Conservation (phyloP, 1,140 invertebrate genomes). For the Apis laboriosa region DNA sequence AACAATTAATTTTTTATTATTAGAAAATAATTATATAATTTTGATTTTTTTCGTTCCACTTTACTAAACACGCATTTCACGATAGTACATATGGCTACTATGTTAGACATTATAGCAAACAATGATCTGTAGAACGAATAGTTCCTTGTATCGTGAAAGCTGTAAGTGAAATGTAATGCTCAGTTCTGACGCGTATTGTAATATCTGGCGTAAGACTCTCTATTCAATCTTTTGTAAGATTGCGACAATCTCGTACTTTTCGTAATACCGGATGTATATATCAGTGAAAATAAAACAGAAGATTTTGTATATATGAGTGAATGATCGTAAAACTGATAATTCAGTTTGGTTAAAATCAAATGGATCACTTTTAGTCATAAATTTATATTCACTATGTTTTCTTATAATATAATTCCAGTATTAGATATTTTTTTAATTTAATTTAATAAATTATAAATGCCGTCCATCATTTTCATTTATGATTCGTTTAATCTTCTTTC, state of each 20-base stretch:
- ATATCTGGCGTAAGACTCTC: conserved; percentile 29
- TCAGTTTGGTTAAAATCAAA: not conserved
- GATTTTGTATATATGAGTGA: not conserved
- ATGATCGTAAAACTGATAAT: not conserved
- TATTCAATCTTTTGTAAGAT: conserved; percentile 16
- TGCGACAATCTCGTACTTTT: conserved; percentile 3
- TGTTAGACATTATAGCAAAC: not conserved
- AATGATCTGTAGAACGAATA: not conserved
- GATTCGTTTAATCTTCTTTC: not conserved
- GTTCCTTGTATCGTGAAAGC: conserved; percentile 17
- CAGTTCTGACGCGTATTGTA: not conserved
- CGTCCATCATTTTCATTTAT: not conserved
- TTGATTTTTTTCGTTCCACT: too few species aligned
- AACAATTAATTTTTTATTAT: too few species aligned
- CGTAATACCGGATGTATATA: conserved; percentile 22
- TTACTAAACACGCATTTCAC: not conserved
- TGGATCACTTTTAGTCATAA: not conserved
- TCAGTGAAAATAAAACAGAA: conserved; percentile 15
- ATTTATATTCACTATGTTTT: too few species aligned
- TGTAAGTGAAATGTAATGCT: conserved; percentile 11
- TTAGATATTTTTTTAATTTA: too few species aligned
- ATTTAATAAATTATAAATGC: too few species aligned
- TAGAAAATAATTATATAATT: too few species aligned
- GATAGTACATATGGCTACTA: not conserved
- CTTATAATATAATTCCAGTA: too few species aligned